These are phyloP conservation scores for Phataginus tricuspis DNA, from an alignment of 2,797 vertebrate species.

Conservation along the genomic window DNA sequence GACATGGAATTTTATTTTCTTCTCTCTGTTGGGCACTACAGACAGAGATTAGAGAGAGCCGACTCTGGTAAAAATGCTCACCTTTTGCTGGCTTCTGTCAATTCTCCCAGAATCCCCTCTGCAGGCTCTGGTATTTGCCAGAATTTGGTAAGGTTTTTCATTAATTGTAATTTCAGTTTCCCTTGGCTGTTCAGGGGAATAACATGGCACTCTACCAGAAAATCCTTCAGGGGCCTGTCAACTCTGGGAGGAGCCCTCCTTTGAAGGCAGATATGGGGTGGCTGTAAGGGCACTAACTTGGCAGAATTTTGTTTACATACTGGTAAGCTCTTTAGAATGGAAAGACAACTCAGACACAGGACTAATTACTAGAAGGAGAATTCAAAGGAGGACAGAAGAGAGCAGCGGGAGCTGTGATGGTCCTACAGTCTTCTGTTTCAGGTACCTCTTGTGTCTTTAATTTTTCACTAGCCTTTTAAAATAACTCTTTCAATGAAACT, in stretches of 20 bases:
- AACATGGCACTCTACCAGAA: background rate
- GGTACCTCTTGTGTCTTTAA: background rate
- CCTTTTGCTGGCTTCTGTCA: too few species aligned
- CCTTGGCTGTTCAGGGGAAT: background rate
- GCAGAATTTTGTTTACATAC: background rate
- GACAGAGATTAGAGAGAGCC: background rate
- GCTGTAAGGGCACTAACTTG: background rate
- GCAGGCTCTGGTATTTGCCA: background rate
- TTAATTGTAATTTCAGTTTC: background rate
- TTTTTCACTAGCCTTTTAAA: background rate
- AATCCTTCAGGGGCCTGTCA: background rate
- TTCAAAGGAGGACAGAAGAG: too few species aligned
- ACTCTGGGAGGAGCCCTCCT: background rate
- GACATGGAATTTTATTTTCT: background rate
- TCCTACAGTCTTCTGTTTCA: accelerated
- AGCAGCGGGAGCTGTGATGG: too few species aligned
- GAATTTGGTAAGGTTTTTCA: background rate
- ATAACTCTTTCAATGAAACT: background rate
- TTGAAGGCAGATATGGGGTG: background rate
- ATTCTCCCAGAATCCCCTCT: too few species aligned
- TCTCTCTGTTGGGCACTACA: background rate
- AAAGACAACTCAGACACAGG: too few species aligned
- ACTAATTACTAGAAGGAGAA: too few species aligned
- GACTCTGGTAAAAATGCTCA: too few species aligned
- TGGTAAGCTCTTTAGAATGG: too few species aligned